Evolutionary conservation across 2,113 vertebrate species (phyloP), one percentile per base, ranked within the genome.

Genomic region (Lasiurus borealis): DNA sequence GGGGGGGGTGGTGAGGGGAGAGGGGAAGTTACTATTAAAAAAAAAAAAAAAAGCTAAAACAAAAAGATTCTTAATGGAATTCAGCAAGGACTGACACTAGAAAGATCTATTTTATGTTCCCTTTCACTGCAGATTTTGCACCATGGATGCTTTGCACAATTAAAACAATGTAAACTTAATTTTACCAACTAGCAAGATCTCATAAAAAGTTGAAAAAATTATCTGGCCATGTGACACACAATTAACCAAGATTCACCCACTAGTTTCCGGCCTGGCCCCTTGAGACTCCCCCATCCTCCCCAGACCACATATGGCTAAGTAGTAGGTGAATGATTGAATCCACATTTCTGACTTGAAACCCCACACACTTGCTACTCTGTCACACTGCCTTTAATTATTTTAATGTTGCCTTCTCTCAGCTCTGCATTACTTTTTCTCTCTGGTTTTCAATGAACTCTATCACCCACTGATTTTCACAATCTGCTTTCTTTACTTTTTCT

Each of bases 371-470:
- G 15, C 21, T n/a, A 5, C 8, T 85, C 8, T 34, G 9, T 19
- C 34, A 16, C 12, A 4, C 0, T 57, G 19, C 19, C 34, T 85
- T 71, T 52, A n/a, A 66, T 87, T 71, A 57, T 44, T 76, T 83
- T 12, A 95, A 69, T 6, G 16, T 15, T 86, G 8, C 46, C 11
- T 68, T 75, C 29, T 71, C 27, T 78, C 14, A 73, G 8, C 19
- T 82, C 62, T 83, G 36, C 12, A 23, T 18, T 50, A 25, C 34
- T 13, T 80, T 68, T 84, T 52, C 52, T 75, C 44, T 73, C 82
- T 94, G 71, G 77, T 25, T 94, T 88, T 92, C 29, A 81, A 5
- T 71, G 52, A 90, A 80, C n/a, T 48, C 15, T 66, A 36, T 10
- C n/a, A 2, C 8, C 4, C 18, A 29, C 27, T 77, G 31, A 5